Evolutionary conservation across 2,113 vertebrate genomes (phyloP).

Genomic region (Tachuris rubrigastra): DNA sequence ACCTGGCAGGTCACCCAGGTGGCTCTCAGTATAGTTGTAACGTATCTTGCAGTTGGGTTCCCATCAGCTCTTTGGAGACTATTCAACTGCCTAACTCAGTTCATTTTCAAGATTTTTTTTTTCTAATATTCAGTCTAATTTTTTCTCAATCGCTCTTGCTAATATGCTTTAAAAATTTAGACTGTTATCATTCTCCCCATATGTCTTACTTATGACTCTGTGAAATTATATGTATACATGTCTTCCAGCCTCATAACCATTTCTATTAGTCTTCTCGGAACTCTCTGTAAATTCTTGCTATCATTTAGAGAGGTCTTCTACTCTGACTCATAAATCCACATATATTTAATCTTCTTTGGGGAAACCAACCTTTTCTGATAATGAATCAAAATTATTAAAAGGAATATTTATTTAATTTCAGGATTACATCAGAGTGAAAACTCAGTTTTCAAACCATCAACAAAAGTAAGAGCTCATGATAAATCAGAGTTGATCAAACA

Average conservation of each 20-base stretch:
- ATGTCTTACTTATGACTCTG: conserved; percentile 56
- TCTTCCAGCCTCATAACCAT: conserved; percentile 59
- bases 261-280: conserved; percentile 69
- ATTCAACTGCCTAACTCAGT: conserved; percentile 38
- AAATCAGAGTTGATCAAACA: neutral
- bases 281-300: conserved; percentile 60
- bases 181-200: conserved; percentile 62
- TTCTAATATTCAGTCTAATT: conserved; percentile 46
- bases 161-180: conserved; percentile 68
- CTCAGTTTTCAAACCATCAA: neutral
- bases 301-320: conserved; percentile 54
- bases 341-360: conserved; percentile 26
- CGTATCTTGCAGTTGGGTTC: neutral
- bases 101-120: conserved; percentile 31
- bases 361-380: conserved; percentile 33
- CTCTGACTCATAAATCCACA: conserved; percentile 52
- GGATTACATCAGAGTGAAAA: neutral
- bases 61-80: conserved; percentile 54
- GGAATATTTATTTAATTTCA: conserved; percentile 38
- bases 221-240: conserved; percentile 65
- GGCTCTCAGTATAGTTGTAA: neutral
- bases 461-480: neutral
- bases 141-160: conserved; percentile 32
- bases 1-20: neutral
- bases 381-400: conserved; percentile 53